Evolutionary conservation across 2,113 vertebrate genomes (phyloP).

Genomic region (Nothobranchius kuhntae): DNA sequence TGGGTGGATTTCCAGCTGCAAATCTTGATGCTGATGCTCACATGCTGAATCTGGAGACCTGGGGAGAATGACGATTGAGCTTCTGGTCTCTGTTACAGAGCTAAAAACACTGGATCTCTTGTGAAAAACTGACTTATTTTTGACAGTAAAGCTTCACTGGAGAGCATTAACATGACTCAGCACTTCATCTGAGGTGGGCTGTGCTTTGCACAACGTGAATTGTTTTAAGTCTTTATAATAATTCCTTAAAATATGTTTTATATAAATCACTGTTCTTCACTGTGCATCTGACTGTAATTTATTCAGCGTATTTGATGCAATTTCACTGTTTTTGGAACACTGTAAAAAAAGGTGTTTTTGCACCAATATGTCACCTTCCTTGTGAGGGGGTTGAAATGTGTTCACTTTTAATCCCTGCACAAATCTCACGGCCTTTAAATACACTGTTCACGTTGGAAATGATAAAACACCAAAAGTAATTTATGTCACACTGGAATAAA

Average conservation of each 20-base stretch:
- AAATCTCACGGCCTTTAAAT: constrained; percentile 1
- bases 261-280: constrained; percentile 21
- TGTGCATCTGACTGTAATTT: constrained; percentile 8
- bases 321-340: constrained; percentile 25
- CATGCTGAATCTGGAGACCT: background rate
- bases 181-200: background rate
- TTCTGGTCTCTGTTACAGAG: background rate
- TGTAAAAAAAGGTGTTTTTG: constrained; percentile 8
- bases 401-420: constrained; percentile 33
- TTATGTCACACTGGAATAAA: background rate
- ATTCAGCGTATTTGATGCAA: constrained; percentile 4
- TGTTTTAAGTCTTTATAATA: constrained; percentile 6
- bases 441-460: background rate
- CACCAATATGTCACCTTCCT: background rate
- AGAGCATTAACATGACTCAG: constrained; percentile 1
- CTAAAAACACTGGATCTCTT: background rate
- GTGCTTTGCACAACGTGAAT: constrained; percentile 29
- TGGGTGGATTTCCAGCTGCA: background rate
- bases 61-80: background rate
- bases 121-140: background rate
- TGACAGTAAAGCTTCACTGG: constrained; percentile 25
- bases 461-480: background rate
- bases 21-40: background rate
- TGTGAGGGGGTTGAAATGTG: background rate
- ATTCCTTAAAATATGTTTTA: constrained; percentile 13